Evolutionary conservation across 2,888 invertebrate species (phyloP).

Genomic region (Bibio marci): DNA sequence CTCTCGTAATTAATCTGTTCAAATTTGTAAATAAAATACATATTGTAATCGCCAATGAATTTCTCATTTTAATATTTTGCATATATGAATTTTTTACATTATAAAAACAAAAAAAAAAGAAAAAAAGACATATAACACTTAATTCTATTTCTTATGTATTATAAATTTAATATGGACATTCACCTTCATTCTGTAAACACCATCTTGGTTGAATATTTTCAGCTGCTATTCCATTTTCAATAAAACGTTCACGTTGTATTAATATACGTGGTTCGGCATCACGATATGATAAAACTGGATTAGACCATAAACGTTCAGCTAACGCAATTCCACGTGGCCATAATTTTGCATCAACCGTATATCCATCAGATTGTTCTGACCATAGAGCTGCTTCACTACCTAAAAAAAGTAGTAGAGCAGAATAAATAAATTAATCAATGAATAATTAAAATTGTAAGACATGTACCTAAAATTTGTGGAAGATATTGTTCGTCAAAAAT

Average conservation of each 20-base stretch:
- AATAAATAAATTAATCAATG: too few relatives aligned
- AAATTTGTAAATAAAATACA: too few relatives aligned
- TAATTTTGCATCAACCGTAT: conserved; percentile 42
- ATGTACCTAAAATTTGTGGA: conserved; percentile 14
- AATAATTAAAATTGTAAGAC: too few relatives aligned
- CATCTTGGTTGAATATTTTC: conserved; percentile 59
- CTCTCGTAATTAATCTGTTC: too few relatives aligned
- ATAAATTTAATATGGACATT: conserved; percentile 27
- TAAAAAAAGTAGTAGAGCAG: conserved; percentile 30
- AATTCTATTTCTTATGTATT: too few relatives aligned
- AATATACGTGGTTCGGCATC: conserved; percentile 37
- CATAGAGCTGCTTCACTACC: conserved; percentile 62
- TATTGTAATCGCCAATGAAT: too few relatives aligned
- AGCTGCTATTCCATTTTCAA: conserved; percentile 41
- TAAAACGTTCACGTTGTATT: conserved; percentile 34
- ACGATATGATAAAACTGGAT: conserved; percentile 40
- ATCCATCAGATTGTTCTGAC: conserved; percentile 54
- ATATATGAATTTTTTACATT: too few relatives aligned
- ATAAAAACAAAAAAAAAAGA: too few relatives aligned
- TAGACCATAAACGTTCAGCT: conserved; percentile 60
- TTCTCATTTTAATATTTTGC: too few relatives aligned
- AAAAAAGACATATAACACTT: too few relatives aligned
- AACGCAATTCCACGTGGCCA: conserved; percentile 66
- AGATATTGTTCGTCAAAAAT: neutral
- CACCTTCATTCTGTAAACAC: conserved; percentile 59